Percentiles rank a stretch among this genome's conserved stretches.
Evolutionary conservation across 2,113 vertebrate genomes (phyloP).

Genomic region (Trematocara stigmaticum): DNA sequence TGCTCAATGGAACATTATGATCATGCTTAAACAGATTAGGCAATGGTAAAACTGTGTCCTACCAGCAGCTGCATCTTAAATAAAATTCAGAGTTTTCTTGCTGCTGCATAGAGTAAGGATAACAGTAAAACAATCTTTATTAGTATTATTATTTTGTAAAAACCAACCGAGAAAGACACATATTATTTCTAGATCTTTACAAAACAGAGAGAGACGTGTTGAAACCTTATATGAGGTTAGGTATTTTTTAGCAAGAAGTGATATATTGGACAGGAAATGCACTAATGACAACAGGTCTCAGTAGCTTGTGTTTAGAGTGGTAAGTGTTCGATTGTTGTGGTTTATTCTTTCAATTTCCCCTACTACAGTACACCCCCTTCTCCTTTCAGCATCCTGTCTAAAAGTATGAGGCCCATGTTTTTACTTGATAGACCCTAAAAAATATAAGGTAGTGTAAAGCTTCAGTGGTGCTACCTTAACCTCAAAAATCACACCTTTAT

Average conservation of each 20-base stretch:
- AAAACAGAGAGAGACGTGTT: not conserved
- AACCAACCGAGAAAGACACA: not conserved
- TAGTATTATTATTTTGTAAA: not conserved
- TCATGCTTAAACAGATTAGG: not conserved
- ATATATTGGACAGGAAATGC: slow-evolving; percentile 43
- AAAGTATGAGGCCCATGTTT: slow-evolving; percentile 1
- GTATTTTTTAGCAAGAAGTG: not conserved
- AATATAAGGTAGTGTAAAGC: not conserved
- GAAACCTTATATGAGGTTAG: not conserved
- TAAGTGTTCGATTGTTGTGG: slow-evolving; percentile 48
- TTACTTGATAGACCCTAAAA: not conserved
- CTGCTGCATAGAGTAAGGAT: not conserved
- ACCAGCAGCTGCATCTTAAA: not conserved
- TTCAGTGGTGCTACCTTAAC: slow-evolving; percentile 1
- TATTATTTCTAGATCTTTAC: not conserved
- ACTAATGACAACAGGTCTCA: not conserved
- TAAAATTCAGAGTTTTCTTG: not conserved
- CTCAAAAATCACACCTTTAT: slow-evolving; percentile 50
- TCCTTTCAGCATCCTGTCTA: slow-evolving; percentile 55
- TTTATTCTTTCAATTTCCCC: slow-evolving; percentile 33
- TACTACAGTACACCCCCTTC: slow-evolving; percentile 11
- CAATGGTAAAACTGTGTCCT: not conserved
- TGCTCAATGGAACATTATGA: slow-evolving; percentile 20
- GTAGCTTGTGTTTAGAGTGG: slow-evolving; percentile 17
- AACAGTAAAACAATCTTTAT: not conserved